Base-by-base conservation (phyloP, 2,113 vertebrate genomes). In the Xerus inauris region DNA sequence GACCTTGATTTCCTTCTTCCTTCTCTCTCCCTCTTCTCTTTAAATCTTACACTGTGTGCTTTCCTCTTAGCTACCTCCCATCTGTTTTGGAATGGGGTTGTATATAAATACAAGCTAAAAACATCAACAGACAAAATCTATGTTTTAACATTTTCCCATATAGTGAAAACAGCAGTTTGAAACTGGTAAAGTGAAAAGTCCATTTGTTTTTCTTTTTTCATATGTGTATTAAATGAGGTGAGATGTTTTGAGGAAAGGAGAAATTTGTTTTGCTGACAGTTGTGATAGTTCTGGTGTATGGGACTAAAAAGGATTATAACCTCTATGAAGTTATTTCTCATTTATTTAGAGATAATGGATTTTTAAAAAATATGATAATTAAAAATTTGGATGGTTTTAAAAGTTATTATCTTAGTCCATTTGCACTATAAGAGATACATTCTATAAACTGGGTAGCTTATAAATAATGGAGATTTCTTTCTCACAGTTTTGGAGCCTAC, bases 61-160 rank as follows among this genome's bases (percentile, higher is more conserved):
- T 85, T 62, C 49, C 64, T 89, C 45, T 95, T 93, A 71, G 30
- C 45, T 87, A 86, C 65, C n/a, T 95, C 80, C 62, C 85, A 81
- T 93, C 84, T 96, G 87, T 92, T 96, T 97, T 96, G 54, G 80
- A 92, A 95, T 89, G 38, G 47, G 8, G 35, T 82, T 20, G 67
- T 14, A 80, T 96, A 83, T 75, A 97, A 93, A 91, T 96, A 91
- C 82, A 91, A 64, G 24, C 75, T 89, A 75, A 95, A 95, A 88
- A 51, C 54, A 71, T 83, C 62, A 93, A 38, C 72, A 96, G 81
- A 90, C 57, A 93, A 87, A 89, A 73, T 69, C 67, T 88, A 24
- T 94, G 49, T 95, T 95, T 90, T 84, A 93, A 93, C 32, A 20
- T 89, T 94, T 84, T 65, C 49, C 49, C 35, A 45, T 49, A 42